A percentile compares a stretch with the other conserved stretches of the same genome.
These are phyloP conservation scores for Larimichthys crocea DNA, from an alignment of 2,113 vertebrate species.

Conservation along the genomic window DNA sequence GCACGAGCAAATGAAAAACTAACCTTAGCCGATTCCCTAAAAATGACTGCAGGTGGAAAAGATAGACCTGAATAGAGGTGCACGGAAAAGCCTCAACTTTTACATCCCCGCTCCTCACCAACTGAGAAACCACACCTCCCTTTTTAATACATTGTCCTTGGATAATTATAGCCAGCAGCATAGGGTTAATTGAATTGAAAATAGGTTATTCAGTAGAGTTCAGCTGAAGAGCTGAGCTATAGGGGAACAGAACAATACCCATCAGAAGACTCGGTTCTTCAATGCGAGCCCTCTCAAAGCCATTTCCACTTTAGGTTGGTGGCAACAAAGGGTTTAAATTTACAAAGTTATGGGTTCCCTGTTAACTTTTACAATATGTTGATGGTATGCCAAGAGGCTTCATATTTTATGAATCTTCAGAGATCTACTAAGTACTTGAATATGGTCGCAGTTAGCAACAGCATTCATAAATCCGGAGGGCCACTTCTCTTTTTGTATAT, in stretches of 20 bases:
- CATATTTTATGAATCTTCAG: background rate
- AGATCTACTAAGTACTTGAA: background rate
- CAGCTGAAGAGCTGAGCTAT: conserved; percentile 27
- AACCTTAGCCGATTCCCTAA: conserved; percentile 5
- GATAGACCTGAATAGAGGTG: conserved; percentile 33
- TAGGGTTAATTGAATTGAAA: conserved; percentile 80
- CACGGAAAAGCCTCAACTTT: conserved; percentile 50
- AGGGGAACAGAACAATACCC: conserved; percentile 52
- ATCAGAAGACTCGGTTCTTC: conserved; percentile 39
- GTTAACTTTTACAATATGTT: background rate
- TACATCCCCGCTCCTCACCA: conserved; percentile 37
- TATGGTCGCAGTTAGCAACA: background rate
- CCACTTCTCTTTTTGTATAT: background rate
- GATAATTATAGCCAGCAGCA: conserved; percentile 76
- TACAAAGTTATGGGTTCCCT: background rate
- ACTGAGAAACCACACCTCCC: conserved; percentile 30
- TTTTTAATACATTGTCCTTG: conserved; percentile 67
- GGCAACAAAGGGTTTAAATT: background rate
- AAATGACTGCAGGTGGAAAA: conserved; percentile 51
- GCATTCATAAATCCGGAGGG: background rate
- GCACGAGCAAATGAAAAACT: conserved; percentile 29
- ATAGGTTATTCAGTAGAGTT: conserved; percentile 67
- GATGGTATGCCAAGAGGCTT: background rate
- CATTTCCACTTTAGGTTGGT: conserved; percentile 4
- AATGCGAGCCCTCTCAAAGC: background rate